Evolutionary conservation across 2,797 vertebrate genomes (phyloP), one percentile per base, ranked within the genome.

Genomic region (Phyllotis vaccarum): DNA sequence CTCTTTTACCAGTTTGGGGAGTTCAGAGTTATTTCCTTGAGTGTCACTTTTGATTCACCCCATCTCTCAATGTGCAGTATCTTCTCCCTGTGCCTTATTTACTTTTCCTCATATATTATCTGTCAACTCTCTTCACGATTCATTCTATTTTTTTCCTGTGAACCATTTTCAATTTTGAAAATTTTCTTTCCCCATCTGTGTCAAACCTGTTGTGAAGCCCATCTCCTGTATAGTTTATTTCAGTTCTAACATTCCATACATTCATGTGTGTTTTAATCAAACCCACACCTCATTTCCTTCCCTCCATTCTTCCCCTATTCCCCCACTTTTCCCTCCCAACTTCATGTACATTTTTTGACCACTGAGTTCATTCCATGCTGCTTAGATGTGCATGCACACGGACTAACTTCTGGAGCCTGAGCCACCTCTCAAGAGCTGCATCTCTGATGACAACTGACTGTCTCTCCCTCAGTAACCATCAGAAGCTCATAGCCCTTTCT

Each of bases 61-160:
- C 58, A 11, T 60, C 7, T 90, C 43, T 79, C 54, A 87, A 13
- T 58, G 13, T 78, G 13, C 81, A 22, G 0, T 29, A 64, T 80
- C 70, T 56, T 82, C 52, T 86, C 31, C 22, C 29, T 82, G 2
- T 19, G 31, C 34, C 37, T 19, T 60, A 31, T 72, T 82, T 82
- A 27, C 14, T 31, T 10, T 70, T 75, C 14, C 80, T 80, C 62
- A 12, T 37, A 37, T 31, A 11, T 74, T 52, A 11, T 34, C 46
- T 86, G 5, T 85, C 43, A 66, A 37, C 24, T 6, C 75, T 92
- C 60, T 80, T 68, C 16, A 31, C 70, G 46, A 68, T 46, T 75
- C 21, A 80, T 74, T 80, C 58, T 89, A 56, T 87, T n/a, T 85
- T 83, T 68, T 94, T 89, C 14, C 27, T 83, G 37, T 56, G 52